phyloP scores from a whole-genome alignment of 2,888 invertebrate species.

The Gnatocerus cornutus region DNA sequence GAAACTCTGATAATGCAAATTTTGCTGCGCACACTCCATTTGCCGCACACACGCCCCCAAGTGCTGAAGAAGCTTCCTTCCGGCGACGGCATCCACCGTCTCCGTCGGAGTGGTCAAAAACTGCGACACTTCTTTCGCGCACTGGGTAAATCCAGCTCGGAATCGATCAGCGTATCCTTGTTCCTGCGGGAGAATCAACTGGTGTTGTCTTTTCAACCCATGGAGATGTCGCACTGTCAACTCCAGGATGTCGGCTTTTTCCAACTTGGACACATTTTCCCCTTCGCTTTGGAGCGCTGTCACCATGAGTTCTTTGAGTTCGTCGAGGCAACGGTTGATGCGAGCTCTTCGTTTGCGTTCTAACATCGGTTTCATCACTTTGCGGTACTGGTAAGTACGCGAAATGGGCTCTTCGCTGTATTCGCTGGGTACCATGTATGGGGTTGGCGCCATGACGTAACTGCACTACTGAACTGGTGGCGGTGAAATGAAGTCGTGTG shows the following conservation, averaged over 20 bases:
- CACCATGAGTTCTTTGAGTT: slow-evolving; percentile 92
- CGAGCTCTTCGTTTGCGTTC: slow-evolving; percentile 91
- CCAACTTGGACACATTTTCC: slow-evolving; percentile 89
- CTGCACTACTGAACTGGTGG: slow-evolving; percentile 72
- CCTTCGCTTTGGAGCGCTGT: slow-evolving; percentile 89
- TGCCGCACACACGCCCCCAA: slow-evolving; percentile 71
- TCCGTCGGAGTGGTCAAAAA: slow-evolving; percentile 72
- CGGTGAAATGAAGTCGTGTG: slow-evolving; percentile 34
- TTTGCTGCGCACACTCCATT: slow-evolving; percentile 65
- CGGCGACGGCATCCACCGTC: slow-evolving; percentile 71
- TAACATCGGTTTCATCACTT: slow-evolving; percentile 95
- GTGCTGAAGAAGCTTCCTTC: slow-evolving; percentile 74
- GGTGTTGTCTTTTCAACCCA: slow-evolving; percentile 75
- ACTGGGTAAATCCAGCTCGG: slow-evolving; percentile 75
- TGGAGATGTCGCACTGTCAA: slow-evolving; percentile 89
- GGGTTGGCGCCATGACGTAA: slow-evolving; percentile 66
- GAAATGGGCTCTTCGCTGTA: slow-evolving; percentile 74
- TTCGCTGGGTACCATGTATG: slow-evolving; percentile 43
- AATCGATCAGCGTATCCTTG: slow-evolving; percentile 72
- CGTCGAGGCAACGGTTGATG: slow-evolving; percentile 92
- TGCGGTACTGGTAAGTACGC: slow-evolving; percentile 93
- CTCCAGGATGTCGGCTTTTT: slow-evolving; percentile 92
- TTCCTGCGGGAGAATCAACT: slow-evolving; percentile 71
- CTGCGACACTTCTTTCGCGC: slow-evolving; percentile 76
- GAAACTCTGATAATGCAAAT: slow-evolving; percentile 58